Percentiles rank a stretch among this genome's conserved stretches.
These are phyloP conservation scores for Brachionus manjavacas DNA, from an alignment of 1,140 invertebrate species.

Conservation along the genomic window DNA sequence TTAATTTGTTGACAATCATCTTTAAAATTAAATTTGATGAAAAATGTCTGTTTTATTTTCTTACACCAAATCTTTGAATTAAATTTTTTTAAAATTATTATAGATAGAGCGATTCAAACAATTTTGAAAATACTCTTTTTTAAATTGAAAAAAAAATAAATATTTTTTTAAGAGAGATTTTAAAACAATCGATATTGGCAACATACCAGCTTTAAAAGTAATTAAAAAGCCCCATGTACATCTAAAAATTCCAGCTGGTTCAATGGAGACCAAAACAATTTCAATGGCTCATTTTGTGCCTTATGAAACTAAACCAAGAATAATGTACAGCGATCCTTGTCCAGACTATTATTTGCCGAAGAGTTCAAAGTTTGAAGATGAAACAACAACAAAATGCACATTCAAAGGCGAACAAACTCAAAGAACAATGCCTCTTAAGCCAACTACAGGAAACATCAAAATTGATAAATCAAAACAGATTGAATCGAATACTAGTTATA, in stretches of 20 bases:
- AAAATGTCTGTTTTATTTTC: no score
- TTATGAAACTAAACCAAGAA: neutral
- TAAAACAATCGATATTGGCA: neutral
- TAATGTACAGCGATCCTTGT: neutral
- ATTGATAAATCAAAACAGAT: neutral
- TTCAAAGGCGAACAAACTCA: neutral
- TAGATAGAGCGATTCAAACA: no score
- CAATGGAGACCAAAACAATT: slow-evolving; percentile 7
- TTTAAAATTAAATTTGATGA: no score
- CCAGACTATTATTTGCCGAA: neutral
- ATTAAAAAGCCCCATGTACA: neutral
- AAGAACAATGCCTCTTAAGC: neutral
- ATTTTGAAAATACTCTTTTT: no score
- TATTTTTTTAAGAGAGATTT: slow-evolving; percentile 12
- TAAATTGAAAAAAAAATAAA: no score
- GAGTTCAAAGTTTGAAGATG: neutral
- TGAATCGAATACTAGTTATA: neutral
- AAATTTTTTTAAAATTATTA: no score
- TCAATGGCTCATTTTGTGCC: neutral
- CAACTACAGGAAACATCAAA: neutral
- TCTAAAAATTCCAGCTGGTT: neutral
- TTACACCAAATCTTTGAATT: no score
- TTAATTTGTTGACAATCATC: no score
- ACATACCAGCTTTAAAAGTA: neutral
- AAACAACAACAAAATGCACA: neutral